Conservation (phyloP, 2,888 invertebrate species). For the Caenorhabditis angaria region DNA sequence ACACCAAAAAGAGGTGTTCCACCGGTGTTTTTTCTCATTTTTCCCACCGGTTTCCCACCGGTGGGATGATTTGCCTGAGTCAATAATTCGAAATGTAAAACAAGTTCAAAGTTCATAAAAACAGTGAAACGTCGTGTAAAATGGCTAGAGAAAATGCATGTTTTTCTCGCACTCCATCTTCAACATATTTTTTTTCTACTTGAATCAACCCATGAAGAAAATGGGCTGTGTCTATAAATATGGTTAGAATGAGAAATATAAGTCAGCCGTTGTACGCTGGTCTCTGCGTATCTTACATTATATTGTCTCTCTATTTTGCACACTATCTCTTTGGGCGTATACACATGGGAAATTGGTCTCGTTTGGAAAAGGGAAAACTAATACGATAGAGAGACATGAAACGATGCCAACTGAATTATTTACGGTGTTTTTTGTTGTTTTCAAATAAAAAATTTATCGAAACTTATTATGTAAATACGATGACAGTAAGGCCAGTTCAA, state of each 20-base stretch:
- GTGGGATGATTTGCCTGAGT: too few species aligned
- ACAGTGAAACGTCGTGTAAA: too few species aligned
- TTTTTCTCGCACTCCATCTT: too few species aligned
- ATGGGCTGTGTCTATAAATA: constrained; percentile 5
- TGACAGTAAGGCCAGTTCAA: background rate
- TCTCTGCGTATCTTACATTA: background rate
- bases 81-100: too few species aligned
- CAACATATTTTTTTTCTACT: too few species aligned
- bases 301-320: background rate
- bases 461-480: background rate
- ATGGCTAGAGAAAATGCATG: too few species aligned
- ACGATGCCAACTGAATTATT: constrained; percentile 1
- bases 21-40: too few species aligned
- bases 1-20: too few species aligned
- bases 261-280: constrained; percentile 5
- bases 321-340: background rate
- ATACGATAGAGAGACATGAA: constrained; percentile 19
- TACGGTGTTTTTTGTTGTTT: constrained; percentile 4
- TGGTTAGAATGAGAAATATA: background rate
- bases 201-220: too few species aligned
- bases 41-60: too few species aligned
- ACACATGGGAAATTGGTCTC: constrained; percentile 31
- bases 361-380: constrained; percentile 11
- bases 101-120: too few species aligned
- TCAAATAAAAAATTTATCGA: background rate